phyloP scores from a whole-genome alignment of 1,140 invertebrate genomes.

The Hormaphis cornu region DNA sequence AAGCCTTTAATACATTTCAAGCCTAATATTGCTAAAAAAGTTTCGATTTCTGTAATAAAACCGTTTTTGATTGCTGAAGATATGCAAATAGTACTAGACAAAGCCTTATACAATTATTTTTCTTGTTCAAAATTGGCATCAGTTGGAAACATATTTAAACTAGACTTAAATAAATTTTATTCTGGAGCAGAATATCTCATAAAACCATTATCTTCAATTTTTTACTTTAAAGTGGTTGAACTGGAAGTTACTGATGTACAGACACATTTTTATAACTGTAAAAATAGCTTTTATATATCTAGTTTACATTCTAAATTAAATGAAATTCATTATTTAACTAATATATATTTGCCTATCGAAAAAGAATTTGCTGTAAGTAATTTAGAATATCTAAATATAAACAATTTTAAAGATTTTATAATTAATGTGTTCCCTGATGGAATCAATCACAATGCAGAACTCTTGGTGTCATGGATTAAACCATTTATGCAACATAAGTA shows the following conservation, averaged over 20 bases:
- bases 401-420: constrained; percentile 15
- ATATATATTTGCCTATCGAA: constrained; percentile 6
- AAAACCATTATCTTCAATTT: neutral
- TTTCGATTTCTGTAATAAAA: constrained; percentile 1
- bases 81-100: neutral
- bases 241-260: neutral
- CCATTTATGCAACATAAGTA: constrained; percentile 6
- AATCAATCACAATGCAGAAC: neutral
- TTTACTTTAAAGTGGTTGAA: neutral
- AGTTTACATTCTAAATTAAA: constrained; percentile 6
- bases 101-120: constrained; percentile 17
- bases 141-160: neutral
- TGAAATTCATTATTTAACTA: neutral
- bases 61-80: neutral
- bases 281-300: constrained; percentile 5
- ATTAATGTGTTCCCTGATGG: constrained; percentile 6
- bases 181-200: neutral
- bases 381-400: neutral
- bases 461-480: neutral
- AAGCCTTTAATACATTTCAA: neutral
- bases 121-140: neutral
- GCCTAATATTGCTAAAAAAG: neutral
- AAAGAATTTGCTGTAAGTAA: neutral
- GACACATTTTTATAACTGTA: constrained; percentile 1
- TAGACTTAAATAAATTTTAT: neutral